A percentile compares a stretch with the other conserved stretches of the same genome.
Evolutionary conservation across 1,140 invertebrate genomes (phyloP).

Genomic region (Trichonephila inaurata): DNA sequence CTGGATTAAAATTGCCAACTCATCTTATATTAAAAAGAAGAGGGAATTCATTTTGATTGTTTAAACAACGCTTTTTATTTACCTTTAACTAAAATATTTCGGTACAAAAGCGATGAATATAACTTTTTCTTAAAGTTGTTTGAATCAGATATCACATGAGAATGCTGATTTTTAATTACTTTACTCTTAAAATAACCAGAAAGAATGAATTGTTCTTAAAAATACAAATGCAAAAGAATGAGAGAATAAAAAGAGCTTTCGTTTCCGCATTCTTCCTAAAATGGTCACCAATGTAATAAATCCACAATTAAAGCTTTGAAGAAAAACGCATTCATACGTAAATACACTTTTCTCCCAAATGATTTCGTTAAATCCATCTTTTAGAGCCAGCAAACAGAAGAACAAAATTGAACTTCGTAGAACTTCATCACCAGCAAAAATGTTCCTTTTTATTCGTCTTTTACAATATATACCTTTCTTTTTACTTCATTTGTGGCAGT

Average conservation of each 20-base stretch:
- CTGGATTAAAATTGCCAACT: too few relatives aligned
- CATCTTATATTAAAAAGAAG: too few relatives aligned
- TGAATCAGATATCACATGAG: too few relatives aligned
- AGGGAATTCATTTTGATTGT: too few relatives aligned
- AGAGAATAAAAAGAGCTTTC: background rate
- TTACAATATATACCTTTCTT: background rate
- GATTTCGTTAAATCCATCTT: background rate
- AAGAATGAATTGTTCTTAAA: background rate
- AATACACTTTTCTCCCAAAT: background rate
- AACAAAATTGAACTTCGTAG: background rate
- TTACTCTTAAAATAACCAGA: background rate
- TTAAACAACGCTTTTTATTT: too few relatives aligned
- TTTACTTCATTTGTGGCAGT: constrained; percentile 18
- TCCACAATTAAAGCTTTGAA: background rate
- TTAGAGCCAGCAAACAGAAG: background rate
- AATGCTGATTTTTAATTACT: too few relatives aligned
- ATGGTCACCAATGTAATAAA: background rate
- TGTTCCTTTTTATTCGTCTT: background rate
- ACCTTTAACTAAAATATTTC: too few relatives aligned
- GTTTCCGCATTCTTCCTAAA: background rate
- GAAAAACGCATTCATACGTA: background rate
- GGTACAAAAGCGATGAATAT: too few relatives aligned
- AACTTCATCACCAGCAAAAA: background rate
- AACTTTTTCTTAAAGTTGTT: too few relatives aligned
- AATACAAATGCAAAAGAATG: background rate